Evolutionary conservation across 1,140 invertebrate genomes (phyloP).

Genomic region (Saccostrea echinata): DNA sequence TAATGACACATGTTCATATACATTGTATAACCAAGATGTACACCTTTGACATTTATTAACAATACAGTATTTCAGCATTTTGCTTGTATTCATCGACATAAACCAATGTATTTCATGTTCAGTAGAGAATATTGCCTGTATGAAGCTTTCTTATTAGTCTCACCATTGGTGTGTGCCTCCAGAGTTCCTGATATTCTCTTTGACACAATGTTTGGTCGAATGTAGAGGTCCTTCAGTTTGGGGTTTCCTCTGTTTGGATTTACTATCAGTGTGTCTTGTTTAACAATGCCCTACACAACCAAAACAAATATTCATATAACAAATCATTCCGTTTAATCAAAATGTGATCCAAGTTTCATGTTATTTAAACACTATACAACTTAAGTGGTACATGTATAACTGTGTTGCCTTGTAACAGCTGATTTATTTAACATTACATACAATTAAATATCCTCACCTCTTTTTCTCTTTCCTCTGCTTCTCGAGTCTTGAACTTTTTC

Average conservation of each 20-base stretch:
- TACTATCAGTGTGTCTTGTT: conserved; percentile 98
- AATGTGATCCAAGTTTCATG: too few species aligned
- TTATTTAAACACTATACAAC: too few species aligned
- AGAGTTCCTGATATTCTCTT: conserved; percentile 95
- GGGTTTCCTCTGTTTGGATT: conserved; percentile 97
- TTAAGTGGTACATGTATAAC: not conserved
- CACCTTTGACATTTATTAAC: too few species aligned
- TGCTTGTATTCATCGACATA: too few species aligned
- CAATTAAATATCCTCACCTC: conserved; percentile 82
- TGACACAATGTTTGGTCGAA: conserved; percentile 98
- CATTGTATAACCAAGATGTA: too few species aligned
- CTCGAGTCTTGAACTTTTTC: conserved; percentile 98
- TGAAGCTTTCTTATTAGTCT: too few species aligned
- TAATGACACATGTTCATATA: too few species aligned
- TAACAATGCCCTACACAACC: conserved; percentile 87
- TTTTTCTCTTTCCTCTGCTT: conserved; percentile 99
- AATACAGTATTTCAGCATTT: too few species aligned
- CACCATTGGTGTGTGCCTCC: conserved; percentile 97
- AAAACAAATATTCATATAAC: not conserved
- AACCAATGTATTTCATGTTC: too few species aligned
- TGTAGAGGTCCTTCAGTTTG: conserved; percentile 98
- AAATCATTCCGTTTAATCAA: too few species aligned
- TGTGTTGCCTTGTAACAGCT: not conserved
- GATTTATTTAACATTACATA: not conserved
- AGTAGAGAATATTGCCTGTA: too few species aligned